Percentiles rank a stretch among this genome's conserved stretches.
phyloP scores from a whole-genome alignment of 2,113 vertebrate genomes.

The Takifugu bimaculatus region DNA sequence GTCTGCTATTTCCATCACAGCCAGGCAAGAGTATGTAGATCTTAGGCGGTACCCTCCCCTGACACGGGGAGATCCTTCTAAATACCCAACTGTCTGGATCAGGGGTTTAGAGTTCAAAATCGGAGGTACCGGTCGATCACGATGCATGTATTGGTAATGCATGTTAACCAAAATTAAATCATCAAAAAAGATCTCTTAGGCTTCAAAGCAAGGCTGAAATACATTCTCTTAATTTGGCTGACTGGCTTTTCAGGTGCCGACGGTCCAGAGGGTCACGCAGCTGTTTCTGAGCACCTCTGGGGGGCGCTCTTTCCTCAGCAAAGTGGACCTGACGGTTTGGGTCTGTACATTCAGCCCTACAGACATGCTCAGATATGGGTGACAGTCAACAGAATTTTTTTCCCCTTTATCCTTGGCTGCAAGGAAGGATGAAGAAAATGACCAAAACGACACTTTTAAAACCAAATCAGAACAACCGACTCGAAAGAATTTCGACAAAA shows the following conservation, averaged over 20 bases:
- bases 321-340: constrained; percentile 60
- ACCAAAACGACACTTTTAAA: not conserved
- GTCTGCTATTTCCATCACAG: constrained; percentile 81
- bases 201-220: too few species aligned
- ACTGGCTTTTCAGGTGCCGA: constrained; percentile 60
- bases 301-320: constrained; percentile 64
- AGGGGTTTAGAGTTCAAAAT: too few species aligned
- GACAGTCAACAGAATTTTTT: constrained; percentile 6
- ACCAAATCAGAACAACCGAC: constrained; percentile 1
- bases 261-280: constrained; percentile 50
- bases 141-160: too few species aligned
- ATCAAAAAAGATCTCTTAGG: too few species aligned
- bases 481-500: not conserved
- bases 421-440: not conserved
- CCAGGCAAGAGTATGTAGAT: constrained; percentile 85
- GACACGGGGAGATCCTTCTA: not conserved
- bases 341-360: constrained; percentile 57
- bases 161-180: too few species aligned
- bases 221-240: constrained; percentile 19
- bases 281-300: constrained; percentile 56
- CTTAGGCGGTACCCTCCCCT: not conserved
- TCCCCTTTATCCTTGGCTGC: constrained; percentile 6
- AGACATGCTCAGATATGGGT: constrained; percentile 45
- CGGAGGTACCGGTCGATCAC: too few species aligned
- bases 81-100: constrained; percentile 1